Base-by-base conservation (phyloP, 2,888 invertebrate species). In the Prosapia bicincta region DNA sequence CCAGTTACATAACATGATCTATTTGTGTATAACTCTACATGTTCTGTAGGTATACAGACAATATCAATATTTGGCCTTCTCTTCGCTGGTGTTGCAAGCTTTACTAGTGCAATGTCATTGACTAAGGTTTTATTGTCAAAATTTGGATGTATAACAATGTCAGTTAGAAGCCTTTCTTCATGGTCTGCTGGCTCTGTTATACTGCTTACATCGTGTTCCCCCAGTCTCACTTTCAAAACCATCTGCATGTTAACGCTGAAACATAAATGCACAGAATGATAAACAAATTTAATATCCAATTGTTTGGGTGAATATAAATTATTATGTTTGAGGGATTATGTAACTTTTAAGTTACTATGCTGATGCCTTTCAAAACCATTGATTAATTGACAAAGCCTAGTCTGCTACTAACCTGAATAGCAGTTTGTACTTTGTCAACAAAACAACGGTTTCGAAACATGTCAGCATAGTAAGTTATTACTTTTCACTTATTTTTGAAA, bases 161-260 rank as follows among this genome's bases (percentile, higher is more conserved):
- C 20, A 20, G 54, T 54, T 2, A 54, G 54, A 3, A 54, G 54
- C 20, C 83, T 81, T 76, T 85, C 86, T 76, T 85, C 84, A 77
- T 85, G 84, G 1, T 81, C 81, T 9, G 84, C 80, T 0, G 83
- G 80, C 78, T 86, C 85, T 3, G 80, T 79, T 3, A 83, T 83
- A 3, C 83, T 82, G 28, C 83, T 83, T 9, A 86, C 85, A 78
- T 86, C 85, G 76, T 83, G 84, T 78, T 86, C 86, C 10, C 86
- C 86, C 23, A 84, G 81, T 2, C 86, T 82, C 15, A 85, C 83
- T 81, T 85, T 85, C 66, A 86, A 78, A 32, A 28, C 3, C 3
- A 15, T 24, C 13, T 68, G 26, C 1, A 43, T 43, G 9, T 26
- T 43, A 1, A 73, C 38, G 32, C 73, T 73, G 54, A 20, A 54